A percentile compares a stretch with the other conserved stretches of the same genome.
phyloP scores from a whole-genome alignment of 2,113 vertebrate species.

The Aplodontia rufa region DNA sequence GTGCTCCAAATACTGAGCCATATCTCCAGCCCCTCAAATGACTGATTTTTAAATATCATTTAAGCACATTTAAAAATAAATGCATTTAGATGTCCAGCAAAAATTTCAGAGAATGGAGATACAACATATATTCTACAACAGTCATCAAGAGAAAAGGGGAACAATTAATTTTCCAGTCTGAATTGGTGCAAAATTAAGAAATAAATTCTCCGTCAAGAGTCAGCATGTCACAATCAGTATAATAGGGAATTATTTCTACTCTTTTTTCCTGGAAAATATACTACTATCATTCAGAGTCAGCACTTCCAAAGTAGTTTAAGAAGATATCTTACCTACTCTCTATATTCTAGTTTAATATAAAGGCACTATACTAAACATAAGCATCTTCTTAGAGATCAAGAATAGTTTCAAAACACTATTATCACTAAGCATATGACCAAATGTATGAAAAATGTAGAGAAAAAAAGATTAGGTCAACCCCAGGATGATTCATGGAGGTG shows the following conservation, averaged over 20 bases:
- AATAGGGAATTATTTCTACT: neutral
- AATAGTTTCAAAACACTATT: constrained; percentile 22
- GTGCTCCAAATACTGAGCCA: too few species aligned
- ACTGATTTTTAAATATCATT: neutral
- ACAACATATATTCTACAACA: neutral
- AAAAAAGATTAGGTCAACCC: neutral
- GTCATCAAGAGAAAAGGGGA: neutral
- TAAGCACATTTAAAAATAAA: neutral
- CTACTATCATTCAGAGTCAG: neutral
- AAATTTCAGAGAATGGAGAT: neutral
- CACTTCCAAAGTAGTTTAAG: constrained; percentile 40
- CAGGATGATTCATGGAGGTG: neutral
- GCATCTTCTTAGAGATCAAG: neutral
- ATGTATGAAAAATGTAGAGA: neutral
- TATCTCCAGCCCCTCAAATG: too few species aligned
- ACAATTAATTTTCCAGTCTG: constrained; percentile 41
- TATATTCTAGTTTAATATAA: constrained; percentile 29
- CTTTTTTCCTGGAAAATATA: neutral
- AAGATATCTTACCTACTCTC: neutral
- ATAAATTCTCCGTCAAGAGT: neutral
- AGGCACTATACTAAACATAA: constrained; percentile 20
- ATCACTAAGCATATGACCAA: neutral
- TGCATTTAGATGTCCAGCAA: neutral
- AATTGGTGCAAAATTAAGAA: constrained; percentile 22
- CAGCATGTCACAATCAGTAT: neutral